phyloP scores from a whole-genome alignment of 2,113 vertebrate species.

The Callospermophilus lateralis region DNA sequence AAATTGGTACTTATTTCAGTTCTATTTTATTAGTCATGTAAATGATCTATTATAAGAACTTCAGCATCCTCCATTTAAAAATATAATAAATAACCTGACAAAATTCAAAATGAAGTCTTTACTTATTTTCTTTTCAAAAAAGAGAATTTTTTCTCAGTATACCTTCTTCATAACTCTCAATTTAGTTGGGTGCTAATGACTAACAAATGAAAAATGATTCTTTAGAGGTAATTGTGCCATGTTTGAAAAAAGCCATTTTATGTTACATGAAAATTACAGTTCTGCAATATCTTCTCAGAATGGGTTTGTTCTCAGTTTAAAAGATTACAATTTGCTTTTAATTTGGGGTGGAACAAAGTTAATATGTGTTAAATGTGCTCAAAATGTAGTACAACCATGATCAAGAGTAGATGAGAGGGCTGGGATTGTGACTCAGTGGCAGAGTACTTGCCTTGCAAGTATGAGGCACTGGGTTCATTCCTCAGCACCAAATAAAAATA shows the following conservation, averaged over 20 bases:
- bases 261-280: constrained; percentile 57
- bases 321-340: constrained; percentile 38
- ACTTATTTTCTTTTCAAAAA: constrained; percentile 67
- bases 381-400: background rate
- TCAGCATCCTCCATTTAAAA: constrained; percentile 52
- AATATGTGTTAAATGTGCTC: background rate
- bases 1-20: constrained; percentile 27
- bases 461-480: no score
- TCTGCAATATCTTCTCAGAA: constrained; percentile 32
- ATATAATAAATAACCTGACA: constrained; percentile 51
- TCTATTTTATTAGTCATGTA: constrained; percentile 39
- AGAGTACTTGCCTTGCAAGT: no score
- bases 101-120: background rate
- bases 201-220: constrained; percentile 18
- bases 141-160: constrained; percentile 35
- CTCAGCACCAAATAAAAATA: no score
- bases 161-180: constrained; percentile 42
- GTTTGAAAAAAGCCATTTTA: constrained; percentile 60
- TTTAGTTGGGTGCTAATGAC: constrained; percentile 26
- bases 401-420: background rate
- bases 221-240: constrained; percentile 21
- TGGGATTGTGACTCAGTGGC: no score
- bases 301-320: constrained; percentile 25
- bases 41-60: constrained; percentile 51
- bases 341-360: constrained; percentile 30